Evolutionary conservation across 2,113 vertebrate species (phyloP), one percentile per base, ranked within the genome.

Genomic region (Notothenia rossii): DNA sequence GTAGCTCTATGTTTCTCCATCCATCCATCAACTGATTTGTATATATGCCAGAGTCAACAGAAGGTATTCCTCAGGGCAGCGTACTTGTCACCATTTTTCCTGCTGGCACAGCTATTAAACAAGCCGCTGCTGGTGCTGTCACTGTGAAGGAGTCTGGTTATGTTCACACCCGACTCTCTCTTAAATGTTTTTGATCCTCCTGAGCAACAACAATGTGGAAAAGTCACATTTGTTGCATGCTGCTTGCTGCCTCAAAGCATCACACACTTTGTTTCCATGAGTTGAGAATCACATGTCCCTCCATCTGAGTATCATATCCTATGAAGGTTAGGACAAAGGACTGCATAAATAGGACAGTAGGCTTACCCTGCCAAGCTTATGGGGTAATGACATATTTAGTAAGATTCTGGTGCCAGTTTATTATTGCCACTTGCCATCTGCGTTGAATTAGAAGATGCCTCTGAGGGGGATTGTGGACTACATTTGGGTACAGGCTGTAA

Each of bases 321-420:
- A 81, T 49, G 53, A 72, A 79, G 82, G 61, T 40, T 33, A 43
- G 77, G 33, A 89, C 82, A 84, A 85, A 91, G 55, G 49, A 66
- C 70, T 75, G 74, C 49, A 12, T 78, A 82, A 86, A 86, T 79
- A 84, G 80, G 87, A 80, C 75, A 86, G 72, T 55, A 66, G 83
- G 71, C 77, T 78, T 7, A 63, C 83, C 68, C 59, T 87, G 84
- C 86, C 81, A 77, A 83, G 85, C 88, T 83, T 90, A 78, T 88
- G 89, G 89, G 83, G 62, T 86, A 84, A 91, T 91, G 71, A 85
- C 90, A 90, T 91, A 90, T 93, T 93, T 92, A 92, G 86, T 81
- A 76, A 88, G 80, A 87, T 85, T 75, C 64, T 80, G 55, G 79
- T 86, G 90, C 86, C 91, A 90, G 79, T 90, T 87, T 91, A 74